phyloP scores from a whole-genome alignment of 1,140 invertebrate genomes.

The Chymomyza costata region DNA sequence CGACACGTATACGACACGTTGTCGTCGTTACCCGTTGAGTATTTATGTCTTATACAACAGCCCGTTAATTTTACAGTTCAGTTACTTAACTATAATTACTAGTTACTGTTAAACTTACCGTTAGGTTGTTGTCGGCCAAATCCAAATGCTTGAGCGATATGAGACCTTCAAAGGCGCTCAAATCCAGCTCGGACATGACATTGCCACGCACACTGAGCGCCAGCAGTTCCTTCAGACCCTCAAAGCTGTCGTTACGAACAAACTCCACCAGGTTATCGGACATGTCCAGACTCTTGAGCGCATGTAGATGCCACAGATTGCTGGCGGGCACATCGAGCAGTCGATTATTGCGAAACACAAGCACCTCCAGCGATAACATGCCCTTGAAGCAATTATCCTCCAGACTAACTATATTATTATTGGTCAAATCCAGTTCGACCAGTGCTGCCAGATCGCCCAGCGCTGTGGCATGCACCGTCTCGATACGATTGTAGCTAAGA shows the following conservation, averaged over 20 bases:
- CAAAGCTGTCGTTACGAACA: slow-evolving; percentile 81
- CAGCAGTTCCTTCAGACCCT: slow-evolving; percentile 81
- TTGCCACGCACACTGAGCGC: slow-evolving; percentile 83
- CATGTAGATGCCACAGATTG: slow-evolving; percentile 80
- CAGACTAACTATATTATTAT: slow-evolving; percentile 84
- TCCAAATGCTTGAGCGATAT: slow-evolving; percentile 83
- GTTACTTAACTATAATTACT: not conserved
- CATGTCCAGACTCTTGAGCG: slow-evolving; percentile 82
- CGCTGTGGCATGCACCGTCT: slow-evolving; percentile 81
- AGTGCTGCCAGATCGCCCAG: slow-evolving; percentile 84
- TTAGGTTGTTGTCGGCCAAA: slow-evolving; percentile 88
- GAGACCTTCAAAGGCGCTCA: slow-evolving; percentile 82
- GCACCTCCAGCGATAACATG: slow-evolving; percentile 80
- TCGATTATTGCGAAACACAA: slow-evolving; percentile 86
- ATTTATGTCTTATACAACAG: not conserved
- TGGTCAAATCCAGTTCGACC: slow-evolving; percentile 84
- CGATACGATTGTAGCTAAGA: slow-evolving; percentile 86
- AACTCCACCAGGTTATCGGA: slow-evolving; percentile 84
- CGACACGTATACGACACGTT: slow-evolving; percentile 22
- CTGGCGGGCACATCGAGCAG: slow-evolving; percentile 83
- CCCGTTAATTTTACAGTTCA: not conserved
- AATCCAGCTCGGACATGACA: slow-evolving; percentile 82
- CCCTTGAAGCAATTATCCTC: slow-evolving; percentile 83
- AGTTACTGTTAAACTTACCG: slow-evolving; percentile 76
- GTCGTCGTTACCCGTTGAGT: too few species aligned